Evolutionary conservation across 2,888 invertebrate genomes (phyloP).

Genomic region (Ceratothoa steindachneri): DNA sequence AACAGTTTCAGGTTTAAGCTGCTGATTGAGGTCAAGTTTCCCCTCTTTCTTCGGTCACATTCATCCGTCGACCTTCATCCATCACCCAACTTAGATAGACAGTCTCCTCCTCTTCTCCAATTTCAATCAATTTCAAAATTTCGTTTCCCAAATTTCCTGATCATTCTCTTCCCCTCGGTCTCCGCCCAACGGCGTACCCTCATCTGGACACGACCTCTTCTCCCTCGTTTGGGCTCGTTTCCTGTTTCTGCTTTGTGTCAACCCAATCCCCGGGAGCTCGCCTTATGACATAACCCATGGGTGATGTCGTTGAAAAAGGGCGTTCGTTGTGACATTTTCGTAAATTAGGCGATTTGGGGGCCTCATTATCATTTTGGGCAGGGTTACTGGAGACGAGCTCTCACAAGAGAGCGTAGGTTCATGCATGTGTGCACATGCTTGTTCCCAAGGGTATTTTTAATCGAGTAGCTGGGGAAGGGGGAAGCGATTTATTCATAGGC

Average conservation of each 20-base stretch:
- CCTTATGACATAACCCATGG: too few relatives aligned
- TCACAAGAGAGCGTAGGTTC: too few relatives aligned
- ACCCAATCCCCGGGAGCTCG: too few relatives aligned
- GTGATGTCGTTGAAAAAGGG: too few relatives aligned
- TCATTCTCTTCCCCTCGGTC: background rate
- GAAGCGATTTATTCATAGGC: too few relatives aligned
- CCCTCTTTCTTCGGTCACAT: background rate
- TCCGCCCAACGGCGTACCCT: background rate
- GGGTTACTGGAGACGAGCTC: too few relatives aligned
- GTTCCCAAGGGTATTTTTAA: too few relatives aligned
- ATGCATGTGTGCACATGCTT: too few relatives aligned
- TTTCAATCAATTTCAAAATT: background rate
- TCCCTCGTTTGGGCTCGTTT: background rate
- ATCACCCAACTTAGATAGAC: background rate
- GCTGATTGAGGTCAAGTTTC: background rate
- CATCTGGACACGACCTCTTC: background rate
- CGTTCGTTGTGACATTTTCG: too few relatives aligned
- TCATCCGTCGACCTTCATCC: background rate
- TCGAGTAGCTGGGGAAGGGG: too few relatives aligned
- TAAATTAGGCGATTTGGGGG: too few relatives aligned
- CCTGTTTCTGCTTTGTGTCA: background rate
- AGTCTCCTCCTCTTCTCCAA: background rate
- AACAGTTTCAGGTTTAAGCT: background rate
- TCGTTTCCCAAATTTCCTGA: background rate
- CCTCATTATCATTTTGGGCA: too few relatives aligned